A percentile compares a stretch with the other conserved stretches of the same genome.
These are phyloP conservation scores for Magallana gigas DNA, from an alignment of 1,140 invertebrate genomes.

Conservation along the genomic window DNA sequence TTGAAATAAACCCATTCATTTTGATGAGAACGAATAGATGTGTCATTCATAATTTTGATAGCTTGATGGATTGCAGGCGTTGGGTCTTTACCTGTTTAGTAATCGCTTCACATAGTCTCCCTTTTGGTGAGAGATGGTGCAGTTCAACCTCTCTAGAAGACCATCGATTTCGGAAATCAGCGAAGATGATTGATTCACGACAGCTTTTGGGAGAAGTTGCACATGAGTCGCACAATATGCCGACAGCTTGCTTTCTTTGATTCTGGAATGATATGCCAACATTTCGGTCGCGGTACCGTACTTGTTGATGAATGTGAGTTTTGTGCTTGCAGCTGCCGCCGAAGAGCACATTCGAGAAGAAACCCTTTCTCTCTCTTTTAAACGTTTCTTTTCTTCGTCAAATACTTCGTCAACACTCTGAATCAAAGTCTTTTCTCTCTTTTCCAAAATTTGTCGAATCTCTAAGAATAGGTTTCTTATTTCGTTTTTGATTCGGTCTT, in stretches of 20 bases:
- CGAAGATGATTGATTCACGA: slow-evolving; percentile 7
- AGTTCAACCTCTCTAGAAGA: slow-evolving; percentile 11
- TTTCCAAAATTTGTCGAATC: background rate
- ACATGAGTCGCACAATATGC: background rate
- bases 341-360: slow-evolving; percentile 18
- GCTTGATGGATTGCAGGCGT: background rate
- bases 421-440: background rate
- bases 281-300: slow-evolving; percentile 5
- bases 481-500: background rate
- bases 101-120: slow-evolving; percentile 21
- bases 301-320: slow-evolving; percentile 2
- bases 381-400: background rate
- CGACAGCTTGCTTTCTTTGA: background rate
- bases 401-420: background rate
- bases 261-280: background rate
- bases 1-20: background rate
- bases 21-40: background rate
- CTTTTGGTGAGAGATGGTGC: background rate
- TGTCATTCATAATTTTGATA: slow-evolving; percentile 4
- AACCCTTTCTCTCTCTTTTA: background rate
- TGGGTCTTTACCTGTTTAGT: background rate
- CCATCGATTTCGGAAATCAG: slow-evolving; percentile 10
- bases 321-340: slow-evolving; percentile 4
- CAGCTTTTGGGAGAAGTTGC: slow-evolving; percentile 24
- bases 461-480: background rate